These are phyloP conservation scores for Xyrichtys novacula DNA, from an alignment of 2,797 vertebrate genomes.

Conservation along the genomic window DNA sequence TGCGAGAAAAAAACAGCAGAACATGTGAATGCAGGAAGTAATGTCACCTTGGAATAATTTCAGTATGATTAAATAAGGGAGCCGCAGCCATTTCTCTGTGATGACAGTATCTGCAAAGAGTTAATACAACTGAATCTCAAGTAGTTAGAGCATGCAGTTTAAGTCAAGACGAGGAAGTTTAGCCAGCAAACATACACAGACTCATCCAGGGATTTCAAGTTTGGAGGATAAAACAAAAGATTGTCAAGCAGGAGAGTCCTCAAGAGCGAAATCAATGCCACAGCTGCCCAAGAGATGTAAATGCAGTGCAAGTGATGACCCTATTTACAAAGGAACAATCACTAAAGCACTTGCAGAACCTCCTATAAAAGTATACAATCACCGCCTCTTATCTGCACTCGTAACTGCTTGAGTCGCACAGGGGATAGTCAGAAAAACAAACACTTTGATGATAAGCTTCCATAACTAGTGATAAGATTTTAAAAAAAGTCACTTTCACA, in stretches of 20 bases:
- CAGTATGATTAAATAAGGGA: constrained; percentile 74
- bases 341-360: neutral
- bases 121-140: constrained; percentile 53
- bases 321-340: neutral
- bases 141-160: constrained; percentile 22
- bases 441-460: constrained; percentile 33
- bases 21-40: constrained; percentile 74
- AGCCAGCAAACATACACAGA: constrained; percentile 6
- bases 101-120: constrained; percentile 67
- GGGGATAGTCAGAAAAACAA: constrained; percentile 27
- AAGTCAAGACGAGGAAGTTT: constrained; percentile 10
- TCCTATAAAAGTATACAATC: constrained; percentile 26
- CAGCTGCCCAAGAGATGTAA: neutral
- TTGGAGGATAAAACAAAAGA: neutral
- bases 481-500: constrained; percentile 32
- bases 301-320: neutral
- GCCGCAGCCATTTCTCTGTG: constrained; percentile 57
- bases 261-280: neutral
- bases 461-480: constrained; percentile 29
- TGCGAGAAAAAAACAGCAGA: constrained; percentile 50
- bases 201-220: neutral
- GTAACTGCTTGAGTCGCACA: constrained; percentile 7
- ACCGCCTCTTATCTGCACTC: constrained; percentile 16
- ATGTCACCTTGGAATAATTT: constrained; percentile 86
- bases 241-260: neutral